Evolutionary conservation across 2,888 invertebrate species (phyloP).

Genomic region (Zhuqinia jingwanae): DNA sequence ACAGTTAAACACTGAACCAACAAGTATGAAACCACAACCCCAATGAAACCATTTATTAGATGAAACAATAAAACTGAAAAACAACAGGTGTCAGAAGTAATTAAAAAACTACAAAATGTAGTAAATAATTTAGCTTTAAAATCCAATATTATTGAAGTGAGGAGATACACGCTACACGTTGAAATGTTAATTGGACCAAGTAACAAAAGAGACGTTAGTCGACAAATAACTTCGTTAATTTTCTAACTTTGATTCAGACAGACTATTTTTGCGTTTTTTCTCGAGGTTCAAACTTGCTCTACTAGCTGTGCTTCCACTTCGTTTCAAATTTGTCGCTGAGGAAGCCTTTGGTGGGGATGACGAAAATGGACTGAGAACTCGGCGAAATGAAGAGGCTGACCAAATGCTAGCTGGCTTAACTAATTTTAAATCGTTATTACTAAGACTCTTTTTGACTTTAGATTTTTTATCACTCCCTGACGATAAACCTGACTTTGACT

Average conservation of each 20-base stretch:
- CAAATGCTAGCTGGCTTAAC: constrained; percentile 68
- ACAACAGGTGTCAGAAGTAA: not conserved
- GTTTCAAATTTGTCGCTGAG: constrained; percentile 61
- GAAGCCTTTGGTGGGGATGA: constrained; percentile 59
- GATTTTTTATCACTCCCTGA: constrained; percentile 56
- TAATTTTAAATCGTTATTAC: constrained; percentile 67
- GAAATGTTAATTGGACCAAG: constrained; percentile 3
- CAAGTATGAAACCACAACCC: constrained; percentile 7
- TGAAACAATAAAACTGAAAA: not conserved
- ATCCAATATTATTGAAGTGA: not conserved
- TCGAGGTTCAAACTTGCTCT: constrained; percentile 68
- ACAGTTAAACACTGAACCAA: not conserved
- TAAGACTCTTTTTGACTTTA: constrained; percentile 72
- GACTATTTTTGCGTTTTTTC: constrained; percentile 70
- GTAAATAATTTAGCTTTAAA: too few relatives aligned
- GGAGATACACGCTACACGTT: constrained; percentile 12
- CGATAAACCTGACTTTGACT: constrained; percentile 57
- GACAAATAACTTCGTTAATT: constrained; percentile 2
- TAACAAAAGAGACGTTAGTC: not conserved
- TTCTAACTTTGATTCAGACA: constrained; percentile 44
- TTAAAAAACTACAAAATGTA: constrained; percentile 8
- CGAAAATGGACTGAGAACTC: constrained; percentile 76
- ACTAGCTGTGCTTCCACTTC: constrained; percentile 69
- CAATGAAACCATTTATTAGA: not conserved
- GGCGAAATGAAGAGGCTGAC: constrained; percentile 75